phyloP scores from a whole-genome alignment of 2,888 invertebrate genomes.

The Unio pictorum region DNA sequence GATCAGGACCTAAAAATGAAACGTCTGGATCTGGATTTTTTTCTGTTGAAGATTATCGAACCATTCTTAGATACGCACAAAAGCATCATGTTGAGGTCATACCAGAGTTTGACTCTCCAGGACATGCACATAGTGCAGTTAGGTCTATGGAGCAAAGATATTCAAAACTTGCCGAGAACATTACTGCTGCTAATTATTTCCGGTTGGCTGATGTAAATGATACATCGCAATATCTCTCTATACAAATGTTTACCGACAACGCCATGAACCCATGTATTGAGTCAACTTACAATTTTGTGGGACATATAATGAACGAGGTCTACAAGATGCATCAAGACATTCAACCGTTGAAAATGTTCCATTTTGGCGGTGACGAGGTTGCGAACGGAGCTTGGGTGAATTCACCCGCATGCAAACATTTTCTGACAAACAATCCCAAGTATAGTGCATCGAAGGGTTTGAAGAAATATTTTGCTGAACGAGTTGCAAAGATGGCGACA shows the following conservation, averaged over 20 bases:
- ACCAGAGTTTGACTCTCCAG: conserved; percentile 64
- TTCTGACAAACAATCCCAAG: conserved; percentile 3
- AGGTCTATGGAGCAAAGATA: conserved; percentile 11
- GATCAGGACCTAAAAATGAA: conserved; percentile 43
- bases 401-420: conserved; percentile 30
- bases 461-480: conserved; percentile 34
- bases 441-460: conserved; percentile 13
- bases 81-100: conserved; percentile 56
- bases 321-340: conserved; percentile 28
- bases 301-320: conserved; percentile 23
- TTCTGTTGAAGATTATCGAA: conserved; percentile 46
- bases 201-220: conserved; percentile 30
- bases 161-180: neutral
- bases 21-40: conserved; percentile 47
- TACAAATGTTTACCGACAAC: conserved; percentile 47
- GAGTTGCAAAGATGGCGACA: conserved; percentile 27
- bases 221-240: conserved; percentile 26
- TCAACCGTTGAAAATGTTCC: conserved; percentile 32
- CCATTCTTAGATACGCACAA: conserved; percentile 47
- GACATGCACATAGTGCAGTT: conserved; percentile 44
- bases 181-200: conserved; percentile 16
- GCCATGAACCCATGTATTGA: conserved; percentile 52
- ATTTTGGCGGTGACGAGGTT: conserved; percentile 49
- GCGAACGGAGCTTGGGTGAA: conserved; percentile 39
- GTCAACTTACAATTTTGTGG: conserved; percentile 38